phyloP scores from a whole-genome alignment of 92 coral and sea anemone species.

The Epizoanthus rinbou region DNA sequence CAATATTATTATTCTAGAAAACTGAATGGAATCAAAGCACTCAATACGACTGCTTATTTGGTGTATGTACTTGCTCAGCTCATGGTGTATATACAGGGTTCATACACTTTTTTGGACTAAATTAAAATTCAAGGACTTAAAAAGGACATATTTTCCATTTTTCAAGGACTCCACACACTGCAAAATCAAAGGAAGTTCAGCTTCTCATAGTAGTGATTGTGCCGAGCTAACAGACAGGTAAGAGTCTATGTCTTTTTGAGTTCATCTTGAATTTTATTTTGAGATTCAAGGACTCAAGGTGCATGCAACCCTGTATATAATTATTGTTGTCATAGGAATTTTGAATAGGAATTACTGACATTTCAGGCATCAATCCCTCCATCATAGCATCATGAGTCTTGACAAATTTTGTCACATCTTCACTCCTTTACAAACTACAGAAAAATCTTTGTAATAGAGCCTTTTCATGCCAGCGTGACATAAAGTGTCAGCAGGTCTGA shows the following conservation, averaged over 20 bases:
- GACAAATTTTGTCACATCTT: conserved; percentile 22
- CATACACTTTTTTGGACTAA: no score
- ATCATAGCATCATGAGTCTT: conserved; percentile 23
- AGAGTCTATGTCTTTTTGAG: conserved; percentile 31
- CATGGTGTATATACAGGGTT: no score
- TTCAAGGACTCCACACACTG: no score
- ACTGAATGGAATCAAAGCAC: no score
- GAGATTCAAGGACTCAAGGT: conserved; percentile 24
- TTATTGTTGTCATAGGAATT: conserved; percentile 17
- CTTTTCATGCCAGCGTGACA: conserved; percentile 25
- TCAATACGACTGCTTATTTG: no score
- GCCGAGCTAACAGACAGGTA: conserved; percentile 34
- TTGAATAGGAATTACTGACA: conserved; percentile 22
- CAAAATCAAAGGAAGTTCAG: conserved; percentile 19
- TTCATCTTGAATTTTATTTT: conserved; percentile 23
- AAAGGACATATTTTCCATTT: no score
- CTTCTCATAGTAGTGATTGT: conserved; percentile 24
- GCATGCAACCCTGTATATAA: conserved; percentile 21
- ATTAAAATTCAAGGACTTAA: no score
- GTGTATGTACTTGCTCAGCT: no score
- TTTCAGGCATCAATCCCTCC: conserved; percentile 25
- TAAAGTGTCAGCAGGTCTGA: no score
- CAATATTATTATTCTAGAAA: no score
- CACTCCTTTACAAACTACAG: conserved; percentile 23
- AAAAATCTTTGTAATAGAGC: conserved; percentile 21